These are phyloP conservation scores for Tragulus kanchil DNA, from an alignment of 2,113 vertebrate species.

Conservation along the genomic window DNA sequence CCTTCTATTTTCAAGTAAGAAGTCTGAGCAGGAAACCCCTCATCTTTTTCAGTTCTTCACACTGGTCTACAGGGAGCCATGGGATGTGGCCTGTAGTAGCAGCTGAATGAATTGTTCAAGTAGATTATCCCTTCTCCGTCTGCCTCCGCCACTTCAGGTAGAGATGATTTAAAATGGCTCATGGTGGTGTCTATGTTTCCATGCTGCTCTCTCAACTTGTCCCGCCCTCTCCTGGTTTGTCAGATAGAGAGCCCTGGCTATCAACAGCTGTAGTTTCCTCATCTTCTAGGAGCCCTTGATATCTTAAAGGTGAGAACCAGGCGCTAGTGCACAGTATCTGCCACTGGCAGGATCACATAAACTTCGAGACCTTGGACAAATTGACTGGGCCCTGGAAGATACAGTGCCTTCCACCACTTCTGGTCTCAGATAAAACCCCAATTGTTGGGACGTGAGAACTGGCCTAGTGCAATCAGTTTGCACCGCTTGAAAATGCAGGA, in stretches of 20 bases:
- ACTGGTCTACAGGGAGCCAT: constrained; percentile 33
- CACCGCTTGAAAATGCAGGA: neutral
- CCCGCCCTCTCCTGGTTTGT: neutral
- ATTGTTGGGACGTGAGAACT: neutral
- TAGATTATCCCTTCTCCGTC: constrained; percentile 33
- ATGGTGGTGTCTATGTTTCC: no score
- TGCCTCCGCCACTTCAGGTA: constrained; percentile 43
- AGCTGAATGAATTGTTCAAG: constrained; percentile 28
- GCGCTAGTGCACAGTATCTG: neutral
- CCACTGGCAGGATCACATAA: neutral
- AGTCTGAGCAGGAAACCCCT: constrained; percentile 29
- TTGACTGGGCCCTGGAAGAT: neutral
- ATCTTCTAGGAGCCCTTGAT: neutral
- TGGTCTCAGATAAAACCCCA: neutral
- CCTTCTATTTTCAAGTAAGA: constrained; percentile 66
- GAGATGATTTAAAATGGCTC: constrained; percentile 57
- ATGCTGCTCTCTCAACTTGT: neutral
- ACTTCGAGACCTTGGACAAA: neutral
- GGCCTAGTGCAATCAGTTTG: neutral
- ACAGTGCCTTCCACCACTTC: neutral
- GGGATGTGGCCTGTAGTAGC: neutral
- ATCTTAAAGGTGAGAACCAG: neutral
- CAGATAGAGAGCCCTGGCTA: neutral
- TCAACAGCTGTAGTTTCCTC: neutral
- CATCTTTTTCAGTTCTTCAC: neutral